A percentile compares a stretch with the other conserved stretches of the same genome.
Conservation (phyloP, 2,888 invertebrate genomes). For the Aquatica leii region DNA sequence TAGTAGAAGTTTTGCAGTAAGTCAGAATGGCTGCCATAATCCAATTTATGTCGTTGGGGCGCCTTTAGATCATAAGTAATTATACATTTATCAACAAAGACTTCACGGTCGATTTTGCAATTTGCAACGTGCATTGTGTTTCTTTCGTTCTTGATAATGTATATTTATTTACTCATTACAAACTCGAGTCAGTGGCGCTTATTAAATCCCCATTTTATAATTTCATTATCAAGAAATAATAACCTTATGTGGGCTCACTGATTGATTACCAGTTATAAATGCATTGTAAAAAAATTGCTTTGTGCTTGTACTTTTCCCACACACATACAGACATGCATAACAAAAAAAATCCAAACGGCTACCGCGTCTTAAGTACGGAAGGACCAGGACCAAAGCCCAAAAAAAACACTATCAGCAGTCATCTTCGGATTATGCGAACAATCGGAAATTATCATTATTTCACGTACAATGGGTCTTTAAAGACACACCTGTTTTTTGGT, state of each 20-base stretch:
- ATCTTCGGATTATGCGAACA: not conserved
- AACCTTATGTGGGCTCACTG: not conserved
- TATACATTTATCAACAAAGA: constrained; percentile 35
- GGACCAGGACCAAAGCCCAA: no score
- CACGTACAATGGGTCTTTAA: constrained; percentile 31
- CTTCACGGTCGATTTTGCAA: constrained; percentile 30
- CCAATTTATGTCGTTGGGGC: not conserved
- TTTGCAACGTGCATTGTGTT: constrained; percentile 34
- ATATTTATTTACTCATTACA: constrained; percentile 29
- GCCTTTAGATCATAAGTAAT: constrained; percentile 31
- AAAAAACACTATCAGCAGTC: not conserved
- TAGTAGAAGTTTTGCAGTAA: no score
- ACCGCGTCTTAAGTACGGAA: no score
- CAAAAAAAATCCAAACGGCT: no score
- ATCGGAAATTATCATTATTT: not conserved
- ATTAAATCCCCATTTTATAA: constrained; percentile 7
- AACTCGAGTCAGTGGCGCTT: constrained; percentile 27
- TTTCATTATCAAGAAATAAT: not conserved
- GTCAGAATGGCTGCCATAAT: no score
- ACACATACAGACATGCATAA: no score
- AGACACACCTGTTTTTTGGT: constrained; percentile 32
- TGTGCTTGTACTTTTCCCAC: no score
- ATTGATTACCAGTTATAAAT: not conserved
- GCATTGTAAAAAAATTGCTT: not conserved
- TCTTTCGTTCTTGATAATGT: constrained; percentile 30